These are phyloP conservation scores for Hyles euphorbiae DNA, from an alignment of 1,140 invertebrate genomes.

Conservation along the genomic window DNA sequence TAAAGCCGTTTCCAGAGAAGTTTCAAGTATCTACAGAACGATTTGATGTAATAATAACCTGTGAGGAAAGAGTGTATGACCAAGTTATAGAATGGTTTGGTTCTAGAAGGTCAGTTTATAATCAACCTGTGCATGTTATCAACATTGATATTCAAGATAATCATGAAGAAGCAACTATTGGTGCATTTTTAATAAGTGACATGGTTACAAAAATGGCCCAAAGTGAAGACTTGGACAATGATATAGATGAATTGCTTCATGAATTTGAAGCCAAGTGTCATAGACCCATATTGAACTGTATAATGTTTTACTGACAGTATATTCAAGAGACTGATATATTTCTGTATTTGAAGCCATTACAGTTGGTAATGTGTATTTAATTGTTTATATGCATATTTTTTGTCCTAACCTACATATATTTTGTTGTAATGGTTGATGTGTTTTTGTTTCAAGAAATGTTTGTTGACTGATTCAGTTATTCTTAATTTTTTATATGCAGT, in stretches of 20 bases:
- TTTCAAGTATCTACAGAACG: conserved; percentile 94
- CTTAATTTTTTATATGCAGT: too few species aligned
- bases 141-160: conserved; percentile 99
- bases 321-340: background rate
- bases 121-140: conserved; percentile 95
- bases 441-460: too few species aligned
- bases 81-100: conserved; percentile 90
- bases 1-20: conserved; percentile 95
- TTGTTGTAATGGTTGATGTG: background rate
- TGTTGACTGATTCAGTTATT: too few species aligned
- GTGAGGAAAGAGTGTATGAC: conserved; percentile 99
- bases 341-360: background rate
- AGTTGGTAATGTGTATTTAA: background rate
- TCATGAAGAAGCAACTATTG: conserved; percentile 99
- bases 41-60: conserved; percentile 98
- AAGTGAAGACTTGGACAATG: conserved; percentile 97
- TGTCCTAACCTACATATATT: background rate
- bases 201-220: conserved; percentile 92
- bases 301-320: conserved; percentile 90
- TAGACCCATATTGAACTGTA: conserved; percentile 92
- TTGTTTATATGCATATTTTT: background rate
- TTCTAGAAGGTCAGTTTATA: conserved; percentile 81
- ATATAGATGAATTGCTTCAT: conserved; percentile 97
- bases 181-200: conserved; percentile 98
- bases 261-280: conserved; percentile 95